Percentiles rank a stretch among this genome's conserved stretches.
Conservation (phyloP, 2,113 vertebrate genomes). For the Aegithalos caudatus region DNA sequence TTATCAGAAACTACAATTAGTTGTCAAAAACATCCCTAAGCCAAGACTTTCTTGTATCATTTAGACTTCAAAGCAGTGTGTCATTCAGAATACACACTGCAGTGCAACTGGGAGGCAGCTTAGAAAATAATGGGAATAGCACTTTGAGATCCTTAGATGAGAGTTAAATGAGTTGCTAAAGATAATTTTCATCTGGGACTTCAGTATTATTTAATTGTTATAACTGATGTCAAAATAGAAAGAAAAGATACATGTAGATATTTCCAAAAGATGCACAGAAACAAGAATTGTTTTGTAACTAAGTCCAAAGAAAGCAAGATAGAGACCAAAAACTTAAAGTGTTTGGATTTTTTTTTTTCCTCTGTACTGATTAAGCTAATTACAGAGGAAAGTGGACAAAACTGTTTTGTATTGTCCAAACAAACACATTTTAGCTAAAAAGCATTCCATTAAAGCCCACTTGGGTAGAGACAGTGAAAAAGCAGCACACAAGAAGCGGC, state of each 20-base stretch:
- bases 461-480: background rate
- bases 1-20: slow-evolving; percentile 30
- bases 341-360: background rate
- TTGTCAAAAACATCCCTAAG: slow-evolving; percentile 17
- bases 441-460: background rate
- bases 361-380: slow-evolving; percentile 19
- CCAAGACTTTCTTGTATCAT: background rate
- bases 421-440: background rate
- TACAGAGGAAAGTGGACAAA: background rate
- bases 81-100: background rate
- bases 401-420: background rate
- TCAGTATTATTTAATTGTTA: background rate
- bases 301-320: background rate
- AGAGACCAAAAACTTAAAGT: background rate
- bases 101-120: slow-evolving; percentile 1
- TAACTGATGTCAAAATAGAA: background rate
- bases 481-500: background rate
- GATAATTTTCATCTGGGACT: background rate
- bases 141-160: background rate
- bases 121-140: background rate
- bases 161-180: slow-evolving; percentile 18
- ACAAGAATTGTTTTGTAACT: background rate
- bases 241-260: background rate
- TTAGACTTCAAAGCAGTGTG: slow-evolving; percentile 41
- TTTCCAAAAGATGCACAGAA: background rate